These are phyloP conservation scores for Trissolcus brochymenae DNA, from an alignment of 2,888 invertebrate genomes.

Conservation along the genomic window DNA sequence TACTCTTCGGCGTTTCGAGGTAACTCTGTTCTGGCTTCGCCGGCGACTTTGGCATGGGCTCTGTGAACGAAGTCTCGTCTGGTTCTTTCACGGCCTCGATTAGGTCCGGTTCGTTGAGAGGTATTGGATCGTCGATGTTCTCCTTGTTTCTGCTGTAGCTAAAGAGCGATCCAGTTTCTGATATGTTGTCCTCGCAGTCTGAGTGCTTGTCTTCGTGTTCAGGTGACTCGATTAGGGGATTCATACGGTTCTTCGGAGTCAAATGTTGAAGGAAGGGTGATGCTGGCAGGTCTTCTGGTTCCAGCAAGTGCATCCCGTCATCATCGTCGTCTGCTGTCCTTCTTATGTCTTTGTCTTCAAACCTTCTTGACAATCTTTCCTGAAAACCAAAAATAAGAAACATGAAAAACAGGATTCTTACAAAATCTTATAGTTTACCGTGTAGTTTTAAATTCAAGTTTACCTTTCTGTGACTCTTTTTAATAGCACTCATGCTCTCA, in stretches of 20 bases:
- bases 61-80: background rate
- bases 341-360: constrained; percentile 31
- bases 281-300: constrained; percentile 41
- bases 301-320: constrained; percentile 39
- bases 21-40: constrained; percentile 11
- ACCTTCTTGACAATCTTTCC: constrained; percentile 63
- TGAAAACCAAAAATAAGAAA: constrained; percentile 19
- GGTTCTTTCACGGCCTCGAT: background rate
- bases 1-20: constrained; percentile 34
- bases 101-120: constrained; percentile 1
- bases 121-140: constrained; percentile 6
- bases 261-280: constrained; percentile 52
- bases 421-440: too few species aligned
- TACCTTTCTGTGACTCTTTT: constrained; percentile 73
- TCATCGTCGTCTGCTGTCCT: constrained; percentile 16
- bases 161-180: constrained; percentile 54
- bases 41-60: constrained; percentile 10
- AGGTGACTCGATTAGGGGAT: constrained; percentile 54
- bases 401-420: too few species aligned
- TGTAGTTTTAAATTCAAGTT: constrained; percentile 3
- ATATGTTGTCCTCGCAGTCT: constrained; percentile 31
- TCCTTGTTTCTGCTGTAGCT: constrained; percentile 45
- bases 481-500: constrained; percentile 71
- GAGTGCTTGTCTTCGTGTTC: constrained; percentile 37
- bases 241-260: constrained; percentile 59